phyloP scores from a whole-genome alignment of 2,888 invertebrate genomes.

The Drosophila gaucha region DNA sequence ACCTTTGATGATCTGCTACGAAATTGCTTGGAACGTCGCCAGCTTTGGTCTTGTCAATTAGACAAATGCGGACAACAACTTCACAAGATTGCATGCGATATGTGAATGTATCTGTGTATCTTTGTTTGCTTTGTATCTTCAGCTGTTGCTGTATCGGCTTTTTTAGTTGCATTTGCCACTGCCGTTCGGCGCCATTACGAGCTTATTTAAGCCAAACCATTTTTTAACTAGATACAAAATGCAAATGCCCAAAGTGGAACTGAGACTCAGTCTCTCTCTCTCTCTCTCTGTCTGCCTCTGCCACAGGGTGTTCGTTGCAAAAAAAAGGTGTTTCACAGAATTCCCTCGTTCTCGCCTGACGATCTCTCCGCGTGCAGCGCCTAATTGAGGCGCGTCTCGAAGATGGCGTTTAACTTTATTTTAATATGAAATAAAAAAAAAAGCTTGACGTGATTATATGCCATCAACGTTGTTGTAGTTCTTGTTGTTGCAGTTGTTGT shows the following conservation, averaged over 20 bases:
- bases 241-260: slow-evolving; percentile 16
- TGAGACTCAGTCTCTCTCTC: neutral
- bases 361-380: slow-evolving; percentile 42
- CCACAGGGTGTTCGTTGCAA: too few relatives aligned
- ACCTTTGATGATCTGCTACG: slow-evolving; percentile 74
- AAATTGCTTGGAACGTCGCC: slow-evolving; percentile 69
- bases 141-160: neutral
- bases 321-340: slow-evolving; percentile 63
- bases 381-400: slow-evolving; percentile 61
- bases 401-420: slow-evolving; percentile 75
- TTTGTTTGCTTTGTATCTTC: slow-evolving; percentile 15
- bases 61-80: slow-evolving; percentile 63
- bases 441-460: slow-evolving; percentile 83
- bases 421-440: slow-evolving; percentile 57
- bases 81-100: slow-evolving; percentile 74
- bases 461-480: slow-evolving; percentile 67
- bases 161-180: too few relatives aligned
- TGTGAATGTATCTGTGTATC: slow-evolving; percentile 31
- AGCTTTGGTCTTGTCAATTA: slow-evolving; percentile 80
- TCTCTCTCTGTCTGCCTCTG: neutral
- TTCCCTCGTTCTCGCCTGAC: slow-evolving; percentile 61
- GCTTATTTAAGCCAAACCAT: slow-evolving; percentile 38
- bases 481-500: slow-evolving; percentile 17
- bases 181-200: slow-evolving; percentile 20
- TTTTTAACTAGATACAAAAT: slow-evolving; percentile 38